Conservation (phyloP, 2,113 vertebrate genomes). For the Daphoenositta chrysoptera region DNA sequence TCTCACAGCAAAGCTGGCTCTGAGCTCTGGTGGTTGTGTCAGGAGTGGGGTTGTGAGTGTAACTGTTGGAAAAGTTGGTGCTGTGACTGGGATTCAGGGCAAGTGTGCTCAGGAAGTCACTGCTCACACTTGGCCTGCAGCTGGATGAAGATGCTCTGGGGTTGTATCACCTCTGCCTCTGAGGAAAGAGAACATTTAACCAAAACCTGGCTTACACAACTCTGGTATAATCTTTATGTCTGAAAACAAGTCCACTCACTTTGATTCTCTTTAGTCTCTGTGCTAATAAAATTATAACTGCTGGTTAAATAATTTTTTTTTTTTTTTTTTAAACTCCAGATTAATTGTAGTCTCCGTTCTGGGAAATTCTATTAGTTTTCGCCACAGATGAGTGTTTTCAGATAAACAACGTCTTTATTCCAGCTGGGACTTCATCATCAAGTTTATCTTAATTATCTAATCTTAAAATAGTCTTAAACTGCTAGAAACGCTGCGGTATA, state of each 20-base stretch:
- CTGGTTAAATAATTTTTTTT: background rate
- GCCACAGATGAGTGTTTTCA: slow-evolving; percentile 10
- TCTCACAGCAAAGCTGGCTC: fast-evolving
- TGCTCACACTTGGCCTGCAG: background rate
- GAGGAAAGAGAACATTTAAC: background rate
- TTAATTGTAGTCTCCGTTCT: background rate
- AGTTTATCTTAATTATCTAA: slow-evolving; percentile 28
- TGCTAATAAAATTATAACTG: background rate
- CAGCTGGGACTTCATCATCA: background rate
- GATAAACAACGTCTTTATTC: slow-evolving; percentile 16
- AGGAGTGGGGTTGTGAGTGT: background rate
- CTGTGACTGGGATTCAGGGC: background rate
- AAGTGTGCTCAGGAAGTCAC: background rate
- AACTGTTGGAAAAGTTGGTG: background rate
- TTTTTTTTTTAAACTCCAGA: background rate
- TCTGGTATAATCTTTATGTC: background rate
- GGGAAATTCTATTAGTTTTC: background rate
- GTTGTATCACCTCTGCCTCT: background rate
- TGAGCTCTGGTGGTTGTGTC: background rate
- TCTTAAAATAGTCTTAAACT: slow-evolving; percentile 20
- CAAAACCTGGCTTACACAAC: background rate
- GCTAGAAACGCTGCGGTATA: background rate
- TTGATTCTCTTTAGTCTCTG: background rate
- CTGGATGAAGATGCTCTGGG: background rate
- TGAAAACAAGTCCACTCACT: background rate